Base-by-base conservation (phyloP, 2,113 vertebrate genomes). In the Amphiprion ocellaris region DNA sequence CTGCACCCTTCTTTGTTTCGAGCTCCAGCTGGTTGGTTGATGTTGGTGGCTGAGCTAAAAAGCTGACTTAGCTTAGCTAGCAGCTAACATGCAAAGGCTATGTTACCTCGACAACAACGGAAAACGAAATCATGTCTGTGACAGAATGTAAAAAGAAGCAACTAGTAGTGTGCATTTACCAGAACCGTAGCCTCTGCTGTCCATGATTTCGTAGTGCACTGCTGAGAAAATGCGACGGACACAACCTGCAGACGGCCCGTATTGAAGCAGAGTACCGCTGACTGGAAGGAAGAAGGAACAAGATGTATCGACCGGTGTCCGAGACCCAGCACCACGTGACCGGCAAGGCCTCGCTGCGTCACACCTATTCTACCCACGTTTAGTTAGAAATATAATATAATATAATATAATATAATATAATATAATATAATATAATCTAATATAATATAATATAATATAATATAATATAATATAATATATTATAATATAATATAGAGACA, bases 141-240 rank as follows among this genome's bases (percentile, higher is more conserved):
- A 3, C 1, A 17, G 26, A 28, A 46, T 39, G 21, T 24, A 16
- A 58, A 56, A 37, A 46, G 16, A 54, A 33, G 0, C 0, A 16
- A 1, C 0, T 4, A 7, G 2, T 4, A 7, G 2, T 6, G 5
- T 14, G 24, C 33, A 56, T 11, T 74, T 75, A 94, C 94, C 92
- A 47, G 94, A 93, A 53, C 90, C 86, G 72, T 92, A 95, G 63
- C 92, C 85, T 69, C 94, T 90, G 16, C 82, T 78, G 60, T 95
- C 94, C 94, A 95, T 95, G 0, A 24, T 79, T 10, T 5, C 28
- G 46, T 16, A 1, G 17, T 16, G 33, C 26, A 37, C 2, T 62
- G 23, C 39, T 64, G 8, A 4, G 1, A 62, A 10, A 26, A 49
- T 60, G 28, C 19, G 10, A 16, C 4, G 26, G 12, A 37, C 21